These are phyloP conservation scores for Zonitis immaculata DNA, from an alignment of 2,888 invertebrate genomes.

Conservation along the genomic window DNA sequence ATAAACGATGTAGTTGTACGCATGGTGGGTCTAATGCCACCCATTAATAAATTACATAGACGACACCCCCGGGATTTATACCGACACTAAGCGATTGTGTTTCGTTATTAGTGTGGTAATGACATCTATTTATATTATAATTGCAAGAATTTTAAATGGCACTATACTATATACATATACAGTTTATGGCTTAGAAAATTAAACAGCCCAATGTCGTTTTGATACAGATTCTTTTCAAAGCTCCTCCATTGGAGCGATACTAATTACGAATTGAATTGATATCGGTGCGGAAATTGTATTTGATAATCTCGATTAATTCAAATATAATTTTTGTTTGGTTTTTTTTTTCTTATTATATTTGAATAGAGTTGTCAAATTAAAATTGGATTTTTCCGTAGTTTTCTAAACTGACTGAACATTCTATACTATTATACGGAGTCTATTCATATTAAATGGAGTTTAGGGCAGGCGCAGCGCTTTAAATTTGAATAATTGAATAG, in stretches of 20 bases:
- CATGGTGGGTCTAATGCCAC: slow-evolving; percentile 44
- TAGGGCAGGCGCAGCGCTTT: slow-evolving; percentile 44
- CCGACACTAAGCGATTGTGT: slow-evolving; percentile 49
- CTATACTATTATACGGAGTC: slow-evolving; percentile 43
- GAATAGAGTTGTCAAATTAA: too few species aligned
- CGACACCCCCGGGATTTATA: slow-evolving; percentile 44
- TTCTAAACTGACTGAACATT: slow-evolving; percentile 37
- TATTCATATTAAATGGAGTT: slow-evolving; percentile 49
- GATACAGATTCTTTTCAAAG: not conserved
- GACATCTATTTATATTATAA: slow-evolving; percentile 52
- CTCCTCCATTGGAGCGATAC: not conserved
- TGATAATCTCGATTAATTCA: too few species aligned
- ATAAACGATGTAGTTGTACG: slow-evolving; percentile 43
- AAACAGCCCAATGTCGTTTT: slow-evolving; percentile 8
- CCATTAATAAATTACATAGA: slow-evolving; percentile 50
- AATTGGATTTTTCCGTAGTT: slow-evolving; percentile 19
- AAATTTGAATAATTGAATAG: slow-evolving; percentile 45
- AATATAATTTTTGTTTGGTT: too few species aligned
- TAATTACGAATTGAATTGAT: too few species aligned
- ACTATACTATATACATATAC: too few species aligned
- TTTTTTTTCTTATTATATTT: too few species aligned
- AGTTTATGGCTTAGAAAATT: slow-evolving; percentile 48
- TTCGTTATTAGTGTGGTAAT: slow-evolving; percentile 50
- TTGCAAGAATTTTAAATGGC: slow-evolving; percentile 48
- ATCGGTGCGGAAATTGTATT: too few species aligned